Conservation (phyloP, 2,888 invertebrate species). For the Acrobasis consociella region DNA sequence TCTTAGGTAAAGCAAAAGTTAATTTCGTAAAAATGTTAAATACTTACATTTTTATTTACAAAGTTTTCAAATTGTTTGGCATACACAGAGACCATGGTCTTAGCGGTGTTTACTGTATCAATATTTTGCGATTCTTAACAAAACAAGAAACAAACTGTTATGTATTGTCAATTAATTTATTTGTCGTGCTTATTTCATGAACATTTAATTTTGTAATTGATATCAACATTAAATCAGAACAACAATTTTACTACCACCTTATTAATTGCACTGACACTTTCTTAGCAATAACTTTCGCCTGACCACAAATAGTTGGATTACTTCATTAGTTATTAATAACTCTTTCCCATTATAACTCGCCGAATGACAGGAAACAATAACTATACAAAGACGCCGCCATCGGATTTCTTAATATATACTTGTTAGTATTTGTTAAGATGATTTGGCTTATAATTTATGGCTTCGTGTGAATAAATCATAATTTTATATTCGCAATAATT, state of each 20-base stretch:
- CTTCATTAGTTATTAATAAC: not conserved
- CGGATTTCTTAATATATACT: not conserved
- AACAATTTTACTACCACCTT: not conserved
- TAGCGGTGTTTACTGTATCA: no score
- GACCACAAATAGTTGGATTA: not conserved
- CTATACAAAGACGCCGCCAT: conserved; percentile 7
- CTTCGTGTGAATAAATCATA: not conserved
- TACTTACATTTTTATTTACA: no score
- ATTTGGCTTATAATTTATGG: not conserved
- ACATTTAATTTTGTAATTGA: no score
- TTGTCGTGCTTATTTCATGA: no score
- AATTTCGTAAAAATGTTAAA: no score
- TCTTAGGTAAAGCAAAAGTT: no score
- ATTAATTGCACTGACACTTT: not conserved
- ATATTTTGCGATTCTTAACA: no score
- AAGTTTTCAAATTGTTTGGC: no score
- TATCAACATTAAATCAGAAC: no score
- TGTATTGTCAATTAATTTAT: no score
- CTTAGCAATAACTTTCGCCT: not conserved
- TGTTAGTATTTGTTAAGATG: not conserved
- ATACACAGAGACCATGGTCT: no score
- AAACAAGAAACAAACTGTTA: no score
- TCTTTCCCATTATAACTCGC: not conserved
- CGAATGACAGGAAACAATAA: conserved; percentile 5
- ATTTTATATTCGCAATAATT: not conserved